phyloP scores from a whole-genome alignment of 2,888 invertebrate species.

The Microdon myrmicae region DNA sequence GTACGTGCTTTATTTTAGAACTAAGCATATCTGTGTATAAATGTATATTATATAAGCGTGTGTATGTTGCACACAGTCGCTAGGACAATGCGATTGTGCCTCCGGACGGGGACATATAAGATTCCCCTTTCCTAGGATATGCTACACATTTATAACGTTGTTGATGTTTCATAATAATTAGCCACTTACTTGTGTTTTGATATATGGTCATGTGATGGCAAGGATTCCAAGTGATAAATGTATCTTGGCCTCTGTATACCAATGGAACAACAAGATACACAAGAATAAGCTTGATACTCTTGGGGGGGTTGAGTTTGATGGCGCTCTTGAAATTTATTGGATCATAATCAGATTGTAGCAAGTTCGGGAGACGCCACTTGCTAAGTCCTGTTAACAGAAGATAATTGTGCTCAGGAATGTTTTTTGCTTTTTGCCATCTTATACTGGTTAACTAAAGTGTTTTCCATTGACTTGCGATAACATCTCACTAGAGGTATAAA shows the following conservation, averaged over 20 bases:
- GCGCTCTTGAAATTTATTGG: constrained; percentile 14
- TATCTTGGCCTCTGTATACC: neutral
- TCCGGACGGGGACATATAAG: no score
- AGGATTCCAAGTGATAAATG: constrained; percentile 17
- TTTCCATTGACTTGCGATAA: neutral
- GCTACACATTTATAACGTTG: constrained; percentile 14
- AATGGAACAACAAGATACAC: neutral
- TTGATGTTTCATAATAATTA: constrained; percentile 33
- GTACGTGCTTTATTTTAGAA: no score
- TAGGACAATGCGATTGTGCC: no score
- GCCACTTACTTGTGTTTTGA: constrained; percentile 27
- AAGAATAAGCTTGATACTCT: no score
- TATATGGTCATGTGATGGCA: constrained; percentile 28
- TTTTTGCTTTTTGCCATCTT: no score
- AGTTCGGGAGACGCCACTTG: constrained; percentile 17
- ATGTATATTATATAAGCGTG: no score
- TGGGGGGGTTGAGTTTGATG: no score
- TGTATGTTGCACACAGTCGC: no score
- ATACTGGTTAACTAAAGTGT: no score
- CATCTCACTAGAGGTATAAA: no score
- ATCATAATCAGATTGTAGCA: constrained; percentile 8
- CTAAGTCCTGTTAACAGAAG: constrained; percentile 4
- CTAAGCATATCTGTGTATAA: no score
- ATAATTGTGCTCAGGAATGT: constrained; percentile 4
- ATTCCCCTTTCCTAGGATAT: no score